These are phyloP conservation scores for Drosophila subsilvestris DNA, from an alignment of 2,888 invertebrate species.

Conservation along the genomic window DNA sequence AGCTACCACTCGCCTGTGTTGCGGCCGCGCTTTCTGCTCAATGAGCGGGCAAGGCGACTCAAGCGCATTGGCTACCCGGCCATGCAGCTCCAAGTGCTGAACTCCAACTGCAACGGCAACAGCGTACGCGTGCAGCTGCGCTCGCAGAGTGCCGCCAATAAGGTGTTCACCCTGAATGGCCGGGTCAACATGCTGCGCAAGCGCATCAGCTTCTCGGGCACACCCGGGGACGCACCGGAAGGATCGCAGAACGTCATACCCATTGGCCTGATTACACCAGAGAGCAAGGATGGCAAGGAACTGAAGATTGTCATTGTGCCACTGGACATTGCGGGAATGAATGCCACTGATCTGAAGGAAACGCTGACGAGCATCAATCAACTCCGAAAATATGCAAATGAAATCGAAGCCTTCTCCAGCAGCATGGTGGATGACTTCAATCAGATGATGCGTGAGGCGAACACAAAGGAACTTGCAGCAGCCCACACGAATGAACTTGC, in stretches of 20 bases:
- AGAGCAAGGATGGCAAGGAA: conserved; percentile 37
- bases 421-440: conserved; percentile 54
- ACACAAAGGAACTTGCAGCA: background rate
- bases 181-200: conserved; percentile 61
- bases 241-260: conserved; percentile 45
- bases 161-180: conserved; percentile 47
- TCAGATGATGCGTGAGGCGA: conserved; percentile 15
- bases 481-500: background rate
- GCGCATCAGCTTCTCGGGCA: conserved; percentile 61
- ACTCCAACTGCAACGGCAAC: background rate
- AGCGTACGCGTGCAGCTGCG: conserved; percentile 53
- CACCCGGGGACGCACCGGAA: conserved; percentile 6
- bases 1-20: conserved; percentile 61
- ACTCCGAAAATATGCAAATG: conserved; percentile 60
- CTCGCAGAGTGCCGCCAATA: conserved; percentile 41
- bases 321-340: conserved; percentile 61
- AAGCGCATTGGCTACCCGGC: conserved; percentile 9
- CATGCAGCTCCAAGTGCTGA: background rate
- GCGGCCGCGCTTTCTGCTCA: conserved; percentile 45
- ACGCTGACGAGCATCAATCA: conserved; percentile 67
- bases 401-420: conserved; percentile 73
- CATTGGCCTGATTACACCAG: conserved; percentile 58
- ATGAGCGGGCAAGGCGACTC: conserved; percentile 27
- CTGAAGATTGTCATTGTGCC: conserved; percentile 77
- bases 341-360: conserved; percentile 56